Conservation (phyloP, 2,113 vertebrate genomes). For the Lipotes vexillifer region DNA sequence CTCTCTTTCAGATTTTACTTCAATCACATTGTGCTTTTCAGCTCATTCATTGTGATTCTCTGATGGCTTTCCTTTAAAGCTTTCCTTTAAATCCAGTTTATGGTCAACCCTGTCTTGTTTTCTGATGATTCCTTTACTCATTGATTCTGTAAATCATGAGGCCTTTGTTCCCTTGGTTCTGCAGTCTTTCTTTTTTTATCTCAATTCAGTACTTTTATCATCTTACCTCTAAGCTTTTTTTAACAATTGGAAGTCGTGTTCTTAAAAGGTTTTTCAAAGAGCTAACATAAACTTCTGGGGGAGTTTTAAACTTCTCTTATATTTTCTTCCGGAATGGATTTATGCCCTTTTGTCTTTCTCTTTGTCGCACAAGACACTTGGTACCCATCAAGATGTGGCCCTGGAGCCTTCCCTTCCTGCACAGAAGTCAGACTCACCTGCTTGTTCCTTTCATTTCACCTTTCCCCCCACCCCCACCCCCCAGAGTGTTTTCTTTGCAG, state of each 20-base stretch:
- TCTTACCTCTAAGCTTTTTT: not conserved
- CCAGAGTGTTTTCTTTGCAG: too few relatives aligned
- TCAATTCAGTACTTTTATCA: not conserved
- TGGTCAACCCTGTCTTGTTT: not conserved
- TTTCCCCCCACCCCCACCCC: fast-evolving
- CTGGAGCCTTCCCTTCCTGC: not conserved
- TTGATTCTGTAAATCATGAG: not conserved
- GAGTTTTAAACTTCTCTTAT: not conserved
- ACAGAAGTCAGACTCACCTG: not conserved
- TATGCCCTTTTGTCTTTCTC: too few relatives aligned
- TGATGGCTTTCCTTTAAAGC: not conserved
- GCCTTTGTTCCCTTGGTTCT: not conserved
- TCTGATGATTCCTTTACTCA: not conserved
- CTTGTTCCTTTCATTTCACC: not conserved
- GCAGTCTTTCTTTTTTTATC: not conserved
- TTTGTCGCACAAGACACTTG: fast-evolving
- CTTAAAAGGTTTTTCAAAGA: not conserved
- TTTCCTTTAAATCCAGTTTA: too few relatives aligned
- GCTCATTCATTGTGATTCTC: not conserved
- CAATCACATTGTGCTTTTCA: not conserved
- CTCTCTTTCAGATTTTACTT: not conserved
- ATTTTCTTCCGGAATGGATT: not conserved
- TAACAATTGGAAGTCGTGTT: not conserved
- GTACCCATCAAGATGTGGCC: not conserved
- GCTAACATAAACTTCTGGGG: not conserved